Evolutionary conservation across 2,888 invertebrate species (phyloP), one percentile per base, ranked within the genome.

Genomic region (Latrodectus hesperus): DNA sequence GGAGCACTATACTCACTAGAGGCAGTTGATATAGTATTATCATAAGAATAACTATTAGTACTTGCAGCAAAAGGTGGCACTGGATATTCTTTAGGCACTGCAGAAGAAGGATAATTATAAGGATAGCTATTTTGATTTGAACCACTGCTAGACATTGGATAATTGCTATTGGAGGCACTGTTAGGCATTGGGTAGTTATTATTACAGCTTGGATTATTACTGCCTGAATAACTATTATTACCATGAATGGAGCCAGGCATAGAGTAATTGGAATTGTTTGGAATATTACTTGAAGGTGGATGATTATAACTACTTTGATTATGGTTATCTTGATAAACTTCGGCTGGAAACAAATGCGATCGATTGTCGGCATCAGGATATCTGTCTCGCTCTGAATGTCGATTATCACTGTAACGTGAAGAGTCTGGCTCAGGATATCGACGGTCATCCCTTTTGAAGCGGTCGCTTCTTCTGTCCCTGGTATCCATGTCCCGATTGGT

Each of bases 381-480:
- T 51, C 75, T 85, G 10, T 78, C 67, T 76, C 83, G 26, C 1
- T 38, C 60, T 38, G 75, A 76, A 65, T 70, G 72, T 11, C 81
- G 72, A 22, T 77, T 73, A 65, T 85, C 84, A 17, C 74, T 70
- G 55, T 76, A 75, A 9, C 82, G 71, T 22, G 51, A 51, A 0
- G 60, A 77, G 10, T 60, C 60, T 60, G 49, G 22, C 52, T 89
- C 84, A 14, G 79, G 81, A 74, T 77, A 75, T 8, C 70, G 60
- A 26, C 75, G 38, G 17, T 84, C 84, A 52, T 88, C 88, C 51
- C 88, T 79, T 68, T 84, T 87, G 49, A 53, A 79, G 8, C 88
- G 78, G 73, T 82, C 83, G 53, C 14, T 67, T 16, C 83, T 67
- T 49, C 88, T 22, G 53, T 81, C 80, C 9, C 60, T 60, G 10